Base-by-base conservation (phyloP, 2,888 invertebrate species). In the Lochmaea crataegi region DNA sequence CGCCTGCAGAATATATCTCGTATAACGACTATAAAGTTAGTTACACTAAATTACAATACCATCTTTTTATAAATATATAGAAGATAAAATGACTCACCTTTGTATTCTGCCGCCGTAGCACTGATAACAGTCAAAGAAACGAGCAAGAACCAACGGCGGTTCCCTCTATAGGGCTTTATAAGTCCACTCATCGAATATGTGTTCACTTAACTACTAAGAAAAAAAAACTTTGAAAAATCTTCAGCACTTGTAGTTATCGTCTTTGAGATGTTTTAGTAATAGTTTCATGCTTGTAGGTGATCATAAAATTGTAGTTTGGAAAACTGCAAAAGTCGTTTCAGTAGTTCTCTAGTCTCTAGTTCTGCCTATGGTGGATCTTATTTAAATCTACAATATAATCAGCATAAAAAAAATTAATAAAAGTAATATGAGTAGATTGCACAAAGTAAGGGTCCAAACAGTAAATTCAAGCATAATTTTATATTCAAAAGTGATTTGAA, bases 11-110 rank as follows among this genome's bases (percentile, higher is more conserved):
- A 38, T 38, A 38, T 38, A 38, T 38, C 7, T 38, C 6, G 7
- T 38, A 38, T 9, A 38, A 38, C 7, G 9, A 7, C 32, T 38
- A 38, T 38, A 1, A 38, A 38, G 32, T 38, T 7, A 38, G 7
- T 41, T 14, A 42, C 42, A 11, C 16, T 63, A 63, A 38, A 63
- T 18, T 42, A 42, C 11, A 63, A n/a, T 42, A 63, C 18, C 10
- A 18, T 42, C 38, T 63, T 63, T 18, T 57, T 67, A 58, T 60
- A 57, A 16, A 68, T 60, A 41, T 22, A 56, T 26, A 38, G 10
- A 65, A 14, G 7, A 65, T 53, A 51, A 32, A 63, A 45, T 32
- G 14, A 76, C 76, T 76, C 63, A 76, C 76, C 76, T 64, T 67
- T 76, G 56, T 72, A 73, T 56, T 69, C 58, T 67, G 68, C 72